Percentiles rank a stretch among this genome's conserved stretches.
Evolutionary conservation across 2,797 vertebrate genomes (phyloP).

Genomic region (Argya squamiceps): DNA sequence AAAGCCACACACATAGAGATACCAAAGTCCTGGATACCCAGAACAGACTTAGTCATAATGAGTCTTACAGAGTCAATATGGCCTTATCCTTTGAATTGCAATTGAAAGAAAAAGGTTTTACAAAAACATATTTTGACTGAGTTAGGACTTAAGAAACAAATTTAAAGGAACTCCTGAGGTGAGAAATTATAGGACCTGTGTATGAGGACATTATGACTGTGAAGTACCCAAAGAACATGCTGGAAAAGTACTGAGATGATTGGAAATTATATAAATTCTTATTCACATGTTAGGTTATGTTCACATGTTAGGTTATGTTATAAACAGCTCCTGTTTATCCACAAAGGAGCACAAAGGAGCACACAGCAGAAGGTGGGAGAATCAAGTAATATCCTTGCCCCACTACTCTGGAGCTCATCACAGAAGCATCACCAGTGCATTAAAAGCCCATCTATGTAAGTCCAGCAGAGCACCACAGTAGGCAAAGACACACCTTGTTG

Average conservation of each 20-base stretch:
- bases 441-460: background rate
- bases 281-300: background rate
- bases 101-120: background rate
- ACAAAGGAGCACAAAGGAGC: background rate
- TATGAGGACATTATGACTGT: accelerated
- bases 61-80: background rate
- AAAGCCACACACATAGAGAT: background rate
- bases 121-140: background rate
- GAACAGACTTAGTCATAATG: background rate
- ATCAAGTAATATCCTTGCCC: background rate
- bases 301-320: background rate
- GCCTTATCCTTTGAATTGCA: background rate
- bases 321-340: background rate
- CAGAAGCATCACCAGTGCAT: background rate
- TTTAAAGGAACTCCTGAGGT: background rate
- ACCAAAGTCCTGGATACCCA: background rate
- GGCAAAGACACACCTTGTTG: background rate
- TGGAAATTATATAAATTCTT: background rate
- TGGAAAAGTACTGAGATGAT: background rate
- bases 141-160: background rate
- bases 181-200: background rate
- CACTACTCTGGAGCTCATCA: background rate
- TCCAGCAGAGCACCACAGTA: background rate
- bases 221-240: background rate
- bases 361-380: background rate